Base-by-base conservation (phyloP, 1,140 invertebrate species). In the Atta cephalotes region DNA sequence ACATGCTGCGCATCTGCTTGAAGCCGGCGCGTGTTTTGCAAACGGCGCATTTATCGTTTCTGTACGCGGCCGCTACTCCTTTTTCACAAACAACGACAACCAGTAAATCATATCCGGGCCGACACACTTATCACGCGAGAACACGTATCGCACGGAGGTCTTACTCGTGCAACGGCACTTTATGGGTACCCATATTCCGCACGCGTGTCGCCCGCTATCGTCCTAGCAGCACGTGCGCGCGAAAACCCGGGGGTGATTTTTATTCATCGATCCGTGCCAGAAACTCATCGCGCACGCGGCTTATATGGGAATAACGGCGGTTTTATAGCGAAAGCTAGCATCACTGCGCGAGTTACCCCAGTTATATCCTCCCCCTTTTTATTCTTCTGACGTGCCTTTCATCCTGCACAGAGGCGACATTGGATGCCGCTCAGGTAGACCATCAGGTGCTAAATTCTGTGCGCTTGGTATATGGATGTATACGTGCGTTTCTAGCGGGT, bases 211-310 rank as follows among this genome's bases (percentile, higher is more conserved):
- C 53, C 49, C 80, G 86, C 77, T 87, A 90, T 90, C 89, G 87
- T 82, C 65, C 71, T 77, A 35, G 58, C 28, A 68, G 65, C 90
- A 90, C 86, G 89, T 90, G 89, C 84, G 89, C 89, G 88, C 89
- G 87, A 51, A 84, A 84, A 86, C 89, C 53, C 49, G 60, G 70
- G 53, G 71, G 71, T 89, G 90, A 91, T 91, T 91, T 89, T 88
- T 91, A 91, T 91, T 91, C 90, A 91, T 91, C 88, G 90, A 91
- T 91, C 90, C 88, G 77, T 86, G 77, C 58, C 70, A 66, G 77
- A 21, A 86, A 72, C 87, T 81, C 78, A 51, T 89, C 90, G 89
- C 76, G 87, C 80, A 68, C 65, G 68, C 60, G 68, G 87, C 78
- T 91, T 88, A 91, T 87, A 80, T 31, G 74, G 63, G 82, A 88